Evolutionary conservation across 2,797 vertebrate genomes (phyloP), one percentile per base, ranked within the genome.

Genomic region (Sphaeramia orbicularis): DNA sequence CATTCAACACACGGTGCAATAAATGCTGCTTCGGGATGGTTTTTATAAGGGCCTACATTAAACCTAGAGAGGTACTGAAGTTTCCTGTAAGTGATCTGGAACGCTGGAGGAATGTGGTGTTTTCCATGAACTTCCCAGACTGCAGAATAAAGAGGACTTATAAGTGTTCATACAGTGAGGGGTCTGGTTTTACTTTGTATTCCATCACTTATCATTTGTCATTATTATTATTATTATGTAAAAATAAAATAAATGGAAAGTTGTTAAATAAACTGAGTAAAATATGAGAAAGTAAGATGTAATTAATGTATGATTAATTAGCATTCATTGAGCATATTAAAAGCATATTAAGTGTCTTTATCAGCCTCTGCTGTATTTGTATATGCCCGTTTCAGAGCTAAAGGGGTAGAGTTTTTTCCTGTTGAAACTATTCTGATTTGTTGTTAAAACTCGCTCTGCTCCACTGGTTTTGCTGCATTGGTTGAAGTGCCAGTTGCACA

Each of bases 51-150:
- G 38, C 42, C 59, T 55, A 52, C 75, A 71, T 73, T 50, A 65
- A 72, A 44, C 65, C 61, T 51, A 45, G 24, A 65, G 74, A 72
- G 65, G 37, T 65, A 48, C 7, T 71, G 75, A 85, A 58, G 57
- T 76, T 53, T 57, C 51, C 67, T 43, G 63, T 57, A 67, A 77
- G 74, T 10, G 47, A 79, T 79, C 15, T 63, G 83, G 72, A 71
- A 71, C 53, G 37, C 53, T 37, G 43, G 1, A 82, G 74, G 79
- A 87, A 86, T 81, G 84, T 13, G 16, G 41, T 36, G 60, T 63
- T 71, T 71, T 48, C 50, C 61, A 36, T 16, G 18, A 54, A 50
- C 27, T 59, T 72, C 69, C 74, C 66, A 54, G 16, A 60, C 60
- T 1, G 15, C 21, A 13, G 40, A 54, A 56, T 42, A 18, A 63